A percentile compares a stretch with the other conserved stretches of the same genome.
phyloP scores from a whole-genome alignment of 2,888 invertebrate genomes.

The Himalopsyche japonica region DNA sequence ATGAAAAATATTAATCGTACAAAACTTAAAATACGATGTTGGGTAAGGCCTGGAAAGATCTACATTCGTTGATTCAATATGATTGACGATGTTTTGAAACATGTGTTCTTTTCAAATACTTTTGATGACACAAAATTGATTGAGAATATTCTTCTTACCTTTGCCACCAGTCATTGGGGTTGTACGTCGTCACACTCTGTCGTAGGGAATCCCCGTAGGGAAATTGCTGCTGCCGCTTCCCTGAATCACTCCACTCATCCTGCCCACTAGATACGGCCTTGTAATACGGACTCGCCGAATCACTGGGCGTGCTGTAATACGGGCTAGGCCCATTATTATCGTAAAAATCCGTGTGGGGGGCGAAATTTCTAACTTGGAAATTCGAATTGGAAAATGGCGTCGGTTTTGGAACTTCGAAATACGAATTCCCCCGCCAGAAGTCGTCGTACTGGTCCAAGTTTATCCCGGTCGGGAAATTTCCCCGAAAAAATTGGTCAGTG shows the following conservation, averaged over 20 bases:
- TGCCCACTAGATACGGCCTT: slow-evolving; percentile 10
- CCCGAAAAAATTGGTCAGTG: slow-evolving; percentile 44
- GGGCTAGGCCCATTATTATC: slow-evolving; percentile 37
- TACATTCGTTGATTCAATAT: too few relatives aligned
- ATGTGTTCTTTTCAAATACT: too few relatives aligned
- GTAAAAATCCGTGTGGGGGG: slow-evolving; percentile 19
- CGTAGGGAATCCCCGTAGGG: slow-evolving; percentile 38
- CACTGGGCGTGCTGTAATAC: slow-evolving; percentile 36
- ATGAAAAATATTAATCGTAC: too few relatives aligned
- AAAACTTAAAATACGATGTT: too few relatives aligned
- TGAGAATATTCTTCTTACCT: slow-evolving; percentile 52
- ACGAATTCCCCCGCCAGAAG: slow-evolving; percentile 39
- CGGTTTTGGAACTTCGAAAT: slow-evolving; percentile 34
- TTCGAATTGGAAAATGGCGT: slow-evolving; percentile 20
- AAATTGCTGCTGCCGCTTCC: slow-evolving; percentile 37
- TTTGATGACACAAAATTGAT: slow-evolving; percentile 35
- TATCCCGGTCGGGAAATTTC: slow-evolving; percentile 44
- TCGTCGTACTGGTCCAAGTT: slow-evolving; percentile 33
- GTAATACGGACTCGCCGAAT: slow-evolving; percentile 25
- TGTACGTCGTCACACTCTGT: slow-evolving; percentile 44
- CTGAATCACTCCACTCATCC: slow-evolving; percentile 31
- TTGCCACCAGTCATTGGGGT: slow-evolving; percentile 61
- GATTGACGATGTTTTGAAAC: too few relatives aligned
- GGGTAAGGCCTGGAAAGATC: too few relatives aligned
- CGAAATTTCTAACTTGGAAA: slow-evolving; percentile 29